These are phyloP conservation scores for Clangula hyemalis DNA, from an alignment of 2,797 vertebrate genomes.

Conservation along the genomic window DNA sequence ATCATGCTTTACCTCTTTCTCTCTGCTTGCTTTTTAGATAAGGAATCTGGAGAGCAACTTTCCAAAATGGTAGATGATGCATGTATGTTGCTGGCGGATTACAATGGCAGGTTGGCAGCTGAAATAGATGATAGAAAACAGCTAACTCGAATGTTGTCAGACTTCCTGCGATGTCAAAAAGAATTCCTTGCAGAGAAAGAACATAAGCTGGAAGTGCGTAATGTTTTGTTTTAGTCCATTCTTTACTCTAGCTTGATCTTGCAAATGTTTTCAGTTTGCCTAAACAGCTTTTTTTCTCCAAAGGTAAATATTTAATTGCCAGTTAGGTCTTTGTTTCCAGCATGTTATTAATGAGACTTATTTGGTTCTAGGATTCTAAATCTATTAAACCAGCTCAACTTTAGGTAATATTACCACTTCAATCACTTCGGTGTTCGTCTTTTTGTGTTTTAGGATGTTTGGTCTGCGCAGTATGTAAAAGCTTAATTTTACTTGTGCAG, in stretches of 20 bases:
- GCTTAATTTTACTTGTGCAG: not conserved
- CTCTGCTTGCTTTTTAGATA: conserved; percentile 84
- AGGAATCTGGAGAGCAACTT: conserved; percentile 94
- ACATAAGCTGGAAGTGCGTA: conserved; percentile 99
- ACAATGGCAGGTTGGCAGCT: conserved; percentile 96
- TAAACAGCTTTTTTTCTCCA: conserved; percentile 46
- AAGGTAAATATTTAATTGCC: conserved; percentile 1
- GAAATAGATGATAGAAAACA: conserved; percentile 98
- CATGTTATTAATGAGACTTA: not conserved
- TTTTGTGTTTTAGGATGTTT: not conserved
- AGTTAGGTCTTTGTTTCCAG: not conserved
- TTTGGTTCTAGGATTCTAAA: not conserved
- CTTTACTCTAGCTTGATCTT: conserved; percentile 61
- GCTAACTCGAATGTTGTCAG: conserved; percentile 91
- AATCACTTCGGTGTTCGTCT: not conserved
- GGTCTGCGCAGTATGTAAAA: not conserved
- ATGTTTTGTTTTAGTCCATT: conserved; percentile 76
- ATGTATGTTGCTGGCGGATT: conserved; percentile 98
- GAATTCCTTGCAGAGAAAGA: conserved; percentile 96
- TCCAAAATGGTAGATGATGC: conserved; percentile 97
- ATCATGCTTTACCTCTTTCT: conserved; percentile 42
- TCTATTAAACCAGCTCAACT: conserved; percentile 23
- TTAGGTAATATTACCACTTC: not conserved
- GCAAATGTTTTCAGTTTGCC: conserved; percentile 16
- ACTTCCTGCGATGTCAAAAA: conserved; percentile 96